Base-by-base conservation (phyloP, 2,797 vertebrate genomes). In the Hoplostethus atlanticus region DNA sequence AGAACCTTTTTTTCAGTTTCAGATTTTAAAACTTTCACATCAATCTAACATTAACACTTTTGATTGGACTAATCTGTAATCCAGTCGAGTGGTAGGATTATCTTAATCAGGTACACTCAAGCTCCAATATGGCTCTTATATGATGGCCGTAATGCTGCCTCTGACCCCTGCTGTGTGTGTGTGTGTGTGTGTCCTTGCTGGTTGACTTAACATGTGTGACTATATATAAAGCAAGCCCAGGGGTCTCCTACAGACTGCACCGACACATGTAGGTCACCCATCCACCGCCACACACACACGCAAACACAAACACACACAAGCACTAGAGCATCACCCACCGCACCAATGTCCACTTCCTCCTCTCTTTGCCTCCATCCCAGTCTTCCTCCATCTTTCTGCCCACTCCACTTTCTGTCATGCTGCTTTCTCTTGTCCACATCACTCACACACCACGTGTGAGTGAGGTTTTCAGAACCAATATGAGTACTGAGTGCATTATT, bases 221-320 rank as follows among this genome's bases (percentile, higher is more conserved):
- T 78, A 77, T 77, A 81, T 73, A 77, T 71, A 88, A 79, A 60
- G 66, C 11, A 65, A 58, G 73, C 77, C 71, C 68, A 71, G 59
- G 75, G 80, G 75, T 80, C 73, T 70, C 21, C 52, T 54, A 40
- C 61, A 73, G 42, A 70, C 72, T 68, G 54, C 62, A 50, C 44
- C 65, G 66, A 75, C 46, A 69, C 77, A 88, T 84, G 63, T 85
- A 88, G 79, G 84, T 86, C 83, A 88, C 58, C n/a, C 21, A 44
- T 21, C 48, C 48, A 71, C 70, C 36, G 31, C 12, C 53, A 28
- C 51, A 28, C 51, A 53, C 30, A 56, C 54, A 38, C 54, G 51
- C 54, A 57, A 42, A 57, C 58, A 38, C 25, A 31, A 21, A 47
- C 70, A 64, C 56, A 48, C 63, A 60, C 65, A 28, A 50, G 40